Evolutionary conservation across 2,113 vertebrate species (phyloP).

Genomic region (Brachyistius frenatus): DNA sequence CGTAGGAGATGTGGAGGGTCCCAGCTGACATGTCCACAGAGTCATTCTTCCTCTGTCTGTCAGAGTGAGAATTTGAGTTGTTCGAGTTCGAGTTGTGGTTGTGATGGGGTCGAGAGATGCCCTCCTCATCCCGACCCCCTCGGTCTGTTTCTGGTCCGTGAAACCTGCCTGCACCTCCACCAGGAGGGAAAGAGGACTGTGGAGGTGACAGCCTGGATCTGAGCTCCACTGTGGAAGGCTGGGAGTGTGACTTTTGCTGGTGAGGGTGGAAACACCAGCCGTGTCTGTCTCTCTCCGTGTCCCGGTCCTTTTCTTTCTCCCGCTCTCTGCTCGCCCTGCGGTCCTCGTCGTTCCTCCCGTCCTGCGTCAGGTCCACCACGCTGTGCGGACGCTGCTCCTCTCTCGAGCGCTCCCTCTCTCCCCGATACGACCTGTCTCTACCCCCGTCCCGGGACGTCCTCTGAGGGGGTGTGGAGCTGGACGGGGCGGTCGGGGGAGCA

Average conservation of each 20-base stretch:
- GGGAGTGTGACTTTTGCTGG: conserved; percentile 68
- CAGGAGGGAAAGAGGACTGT: conserved; percentile 49
- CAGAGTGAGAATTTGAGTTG: conserved; percentile 70
- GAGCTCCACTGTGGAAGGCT: conserved; percentile 50
- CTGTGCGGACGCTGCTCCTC: conserved; percentile 78
- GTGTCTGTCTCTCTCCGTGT: conserved; percentile 66
- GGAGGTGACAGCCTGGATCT: conserved; percentile 68
- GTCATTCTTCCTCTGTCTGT: conserved; percentile 85
- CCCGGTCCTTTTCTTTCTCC: conserved; percentile 67
- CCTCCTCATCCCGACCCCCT: conserved; percentile 75
- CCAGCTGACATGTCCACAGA: conserved; percentile 80
- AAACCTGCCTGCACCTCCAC: conserved; percentile 73
- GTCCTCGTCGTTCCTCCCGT: conserved; percentile 78
- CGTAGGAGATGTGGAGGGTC: conserved; percentile 85
- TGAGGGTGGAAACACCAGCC: conserved; percentile 68
- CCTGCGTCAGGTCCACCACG: conserved; percentile 88
- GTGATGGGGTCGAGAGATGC: conserved; percentile 45
- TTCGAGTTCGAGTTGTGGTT: conserved; percentile 57
- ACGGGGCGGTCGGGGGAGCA: conserved; percentile 79
- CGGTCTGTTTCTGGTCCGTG: conserved; percentile 85
- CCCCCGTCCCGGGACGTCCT: conserved; percentile 86
- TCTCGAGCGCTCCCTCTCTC: conserved; percentile 85
- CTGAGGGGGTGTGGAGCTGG: conserved; percentile 84
- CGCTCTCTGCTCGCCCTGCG: conserved; percentile 54
- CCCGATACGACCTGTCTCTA: conserved; percentile 84